phyloP scores from a whole-genome alignment of 2,113 vertebrate genomes.

The Calypte anna region DNA sequence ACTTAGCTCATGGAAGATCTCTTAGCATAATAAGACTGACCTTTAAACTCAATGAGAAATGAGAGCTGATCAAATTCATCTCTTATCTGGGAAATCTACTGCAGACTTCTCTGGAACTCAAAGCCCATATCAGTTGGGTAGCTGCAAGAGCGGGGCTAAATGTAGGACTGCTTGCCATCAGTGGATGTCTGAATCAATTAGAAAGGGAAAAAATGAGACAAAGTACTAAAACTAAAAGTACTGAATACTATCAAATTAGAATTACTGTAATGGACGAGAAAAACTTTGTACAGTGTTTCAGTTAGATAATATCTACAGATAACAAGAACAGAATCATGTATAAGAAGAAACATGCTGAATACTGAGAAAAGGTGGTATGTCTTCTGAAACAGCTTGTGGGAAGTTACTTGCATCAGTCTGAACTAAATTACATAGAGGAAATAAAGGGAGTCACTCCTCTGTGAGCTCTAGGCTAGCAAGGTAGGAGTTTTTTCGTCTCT shows the following conservation, averaged over 20 bases:
- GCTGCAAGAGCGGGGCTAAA: not conserved
- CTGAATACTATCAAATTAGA: not conserved
- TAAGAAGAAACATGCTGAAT: not conserved
- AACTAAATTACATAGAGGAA: not conserved
- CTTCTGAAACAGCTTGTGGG: not conserved
- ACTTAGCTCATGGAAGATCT: conserved; percentile 3
- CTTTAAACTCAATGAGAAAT: conserved; percentile 37
- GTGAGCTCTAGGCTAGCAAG: not conserved
- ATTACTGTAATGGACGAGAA: not conserved
- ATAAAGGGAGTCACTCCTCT: not conserved
- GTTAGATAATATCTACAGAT: not conserved
- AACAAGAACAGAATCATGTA: not conserved
- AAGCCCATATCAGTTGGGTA: not conserved
- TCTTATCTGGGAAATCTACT: not conserved
- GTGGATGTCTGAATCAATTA: not conserved
- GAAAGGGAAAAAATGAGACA: not conserved
- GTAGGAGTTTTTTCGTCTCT: not conserved
- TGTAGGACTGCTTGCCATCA: not conserved
- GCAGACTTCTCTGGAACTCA: not conserved
- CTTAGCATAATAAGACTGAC: not conserved
- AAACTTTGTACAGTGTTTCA: not conserved
- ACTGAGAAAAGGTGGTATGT: not conserved
- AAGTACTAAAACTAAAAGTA: not conserved
- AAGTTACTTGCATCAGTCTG: not conserved
- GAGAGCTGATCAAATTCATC: not conserved